Evolutionary conservation across 2,888 invertebrate genomes (phyloP).

Genomic region (Himalopsyche kuldschensis): DNA sequence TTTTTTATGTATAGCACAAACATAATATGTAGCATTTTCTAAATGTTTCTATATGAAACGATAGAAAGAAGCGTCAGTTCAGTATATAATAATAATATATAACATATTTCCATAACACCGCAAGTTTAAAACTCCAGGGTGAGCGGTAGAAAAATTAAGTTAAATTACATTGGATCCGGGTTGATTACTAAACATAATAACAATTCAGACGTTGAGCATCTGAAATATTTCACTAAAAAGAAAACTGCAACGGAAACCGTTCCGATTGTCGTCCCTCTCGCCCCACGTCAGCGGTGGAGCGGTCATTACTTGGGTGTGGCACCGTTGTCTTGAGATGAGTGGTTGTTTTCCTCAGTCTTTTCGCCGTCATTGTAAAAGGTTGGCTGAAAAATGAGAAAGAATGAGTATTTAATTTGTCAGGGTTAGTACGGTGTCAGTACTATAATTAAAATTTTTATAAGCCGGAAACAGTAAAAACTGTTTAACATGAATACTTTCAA

Average conservation of each 20-base stretch:
- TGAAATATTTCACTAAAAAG: background rate
- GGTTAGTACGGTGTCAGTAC: background rate
- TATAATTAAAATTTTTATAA: too few relatives aligned
- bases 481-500: too few relatives aligned
- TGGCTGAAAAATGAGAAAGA: slow-evolving; percentile 53
- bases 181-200: background rate
- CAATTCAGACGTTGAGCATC: background rate
- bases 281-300: background rate
- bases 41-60: too few relatives aligned
- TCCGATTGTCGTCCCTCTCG: background rate
- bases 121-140: too few relatives aligned
- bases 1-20: too few relatives aligned
- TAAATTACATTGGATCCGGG: too few relatives aligned
- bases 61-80: too few relatives aligned
- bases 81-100: too few relatives aligned
- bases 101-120: too few relatives aligned
- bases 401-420: background rate
- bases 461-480: too few relatives aligned
- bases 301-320: slow-evolving; percentile 40
- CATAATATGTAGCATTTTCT: too few relatives aligned
- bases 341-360: slow-evolving; percentile 63
- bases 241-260: background rate
- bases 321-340: slow-evolving; percentile 54
- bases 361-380: slow-evolving; percentile 68
- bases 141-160: too few relatives aligned